Conservation (phyloP, 2,797 vertebrate species). For the Karalla daura region DNA sequence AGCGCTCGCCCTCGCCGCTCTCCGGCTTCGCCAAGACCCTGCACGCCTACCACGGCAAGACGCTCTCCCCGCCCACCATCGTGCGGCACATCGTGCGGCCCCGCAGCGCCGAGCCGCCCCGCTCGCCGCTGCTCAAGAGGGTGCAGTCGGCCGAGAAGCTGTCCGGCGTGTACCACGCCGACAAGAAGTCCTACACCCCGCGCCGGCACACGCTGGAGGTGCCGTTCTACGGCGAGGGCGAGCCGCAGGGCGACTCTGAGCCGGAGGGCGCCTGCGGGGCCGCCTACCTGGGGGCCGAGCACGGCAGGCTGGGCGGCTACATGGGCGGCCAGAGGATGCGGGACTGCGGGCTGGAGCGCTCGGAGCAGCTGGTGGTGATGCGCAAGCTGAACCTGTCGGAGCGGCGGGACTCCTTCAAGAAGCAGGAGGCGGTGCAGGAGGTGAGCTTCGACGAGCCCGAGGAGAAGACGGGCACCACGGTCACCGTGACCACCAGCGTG, state of each 20-base stretch:
- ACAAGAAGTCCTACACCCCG: constrained; percentile 81
- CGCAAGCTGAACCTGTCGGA: constrained; percentile 94
- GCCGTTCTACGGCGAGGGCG: constrained; percentile 80
- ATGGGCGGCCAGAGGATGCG: constrained; percentile 74
- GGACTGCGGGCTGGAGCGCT: constrained; percentile 81
- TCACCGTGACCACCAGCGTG: constrained; percentile 38
- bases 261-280: constrained; percentile 51
- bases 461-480: constrained; percentile 64
- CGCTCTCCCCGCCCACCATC: constrained; percentile 90
- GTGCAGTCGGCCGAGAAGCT: constrained; percentile 95
- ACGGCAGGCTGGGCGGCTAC: constrained; percentile 77
- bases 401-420: constrained; percentile 97
- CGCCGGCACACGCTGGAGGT: constrained; percentile 82
- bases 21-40: constrained; percentile 86
- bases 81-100: constrained; percentile 87
- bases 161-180: constrained; percentile 82
- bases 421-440: constrained; percentile 97
- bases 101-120: constrained; percentile 84
- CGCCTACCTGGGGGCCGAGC: constrained; percentile 61
- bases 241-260: constrained; percentile 63
- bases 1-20: constrained; percentile 90
- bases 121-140: constrained; percentile 90
- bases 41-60: constrained; percentile 88
- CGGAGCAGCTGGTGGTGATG: constrained; percentile 94
- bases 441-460: constrained; percentile 96